These are phyloP conservation scores for Luidia sarsii DNA, from an alignment of 53 echinoderm and acorn worm genomes.

Conservation along the genomic window DNA sequence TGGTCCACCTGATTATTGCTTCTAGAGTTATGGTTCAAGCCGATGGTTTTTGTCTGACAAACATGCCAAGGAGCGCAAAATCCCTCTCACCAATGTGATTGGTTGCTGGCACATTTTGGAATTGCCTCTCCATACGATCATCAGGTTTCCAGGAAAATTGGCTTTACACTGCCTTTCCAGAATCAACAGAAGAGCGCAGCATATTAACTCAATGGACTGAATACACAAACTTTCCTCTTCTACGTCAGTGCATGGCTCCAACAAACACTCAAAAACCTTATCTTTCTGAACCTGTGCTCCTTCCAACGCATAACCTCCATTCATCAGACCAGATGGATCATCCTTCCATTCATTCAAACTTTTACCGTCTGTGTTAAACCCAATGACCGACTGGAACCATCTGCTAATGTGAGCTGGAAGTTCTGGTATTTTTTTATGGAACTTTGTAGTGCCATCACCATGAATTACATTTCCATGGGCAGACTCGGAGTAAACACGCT, in stretches of 20 bases:
- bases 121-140: neutral
- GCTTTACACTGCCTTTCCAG: slow-evolving; percentile 54
- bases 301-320: neutral
- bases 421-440: slow-evolving; percentile 63
- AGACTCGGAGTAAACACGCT: neutral
- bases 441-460: slow-evolving; percentile 72
- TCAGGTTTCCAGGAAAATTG: slow-evolving; percentile 50
- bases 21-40: slow-evolving; percentile 44
- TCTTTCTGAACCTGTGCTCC: slow-evolving; percentile 1
- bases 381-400: slow-evolving; percentile 7
- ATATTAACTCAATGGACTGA: neutral
- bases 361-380: slow-evolving; percentile 26
- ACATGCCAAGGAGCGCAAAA: slow-evolving; percentile 59
- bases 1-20: slow-evolving; percentile 62
- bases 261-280: neutral
- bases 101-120: slow-evolving; percentile 57
- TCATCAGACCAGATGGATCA: neutral
- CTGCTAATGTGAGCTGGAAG: slow-evolving; percentile 54
- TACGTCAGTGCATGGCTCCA: neutral
- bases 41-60: slow-evolving; percentile 46
- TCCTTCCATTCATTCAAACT: neutral
- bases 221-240: neutral
- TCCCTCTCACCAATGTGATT: slow-evolving; percentile 58
- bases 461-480: slow-evolving; percentile 52
- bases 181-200: slow-evolving; percentile 43